Evolutionary conservation across 2,888 invertebrate species (phyloP), one percentile per base, ranked within the genome.

Genomic region (Ecliptopera silaceata): DNA sequence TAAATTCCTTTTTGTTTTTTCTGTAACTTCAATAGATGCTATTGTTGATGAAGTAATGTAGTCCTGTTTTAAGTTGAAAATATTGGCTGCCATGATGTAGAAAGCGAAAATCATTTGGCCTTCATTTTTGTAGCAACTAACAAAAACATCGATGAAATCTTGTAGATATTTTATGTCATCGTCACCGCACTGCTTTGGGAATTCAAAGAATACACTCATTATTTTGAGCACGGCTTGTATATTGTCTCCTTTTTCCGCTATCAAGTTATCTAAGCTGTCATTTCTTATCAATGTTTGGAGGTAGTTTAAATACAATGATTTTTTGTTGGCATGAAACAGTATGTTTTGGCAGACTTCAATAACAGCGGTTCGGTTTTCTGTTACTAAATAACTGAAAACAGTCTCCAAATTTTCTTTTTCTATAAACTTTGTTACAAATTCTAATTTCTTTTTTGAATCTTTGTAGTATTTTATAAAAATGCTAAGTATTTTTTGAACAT

Each of bases 181-280:
- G 1, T 70, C 71, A 0, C 77, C 73, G n/a, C 83, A 68, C 18
- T 78, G 77, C 52, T 79, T 80, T 0, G 86, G 81, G 39, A 83
- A 88, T 36, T 82, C 81, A 44, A 90, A 85, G 53, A 90, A 83
- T 0, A 78, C 61, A 56, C 77, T 80, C 86, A 91, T 86, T 4
- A 90, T 82, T 79, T 87, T 90, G 1, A 91, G 68, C 0, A 91
- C 86, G 0, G 86, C 84, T 64, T 87, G 86, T 48, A 92, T 85
- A 34, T 85, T 88, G 38, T 91, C 91, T 0, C 89, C 88, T 59
- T 86, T 91, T 62, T 91, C 86, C 1, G 81, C 73, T 0, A 88
- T 80, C 5, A 91, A 62, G 4, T 82, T 75, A 60, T 84, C 78
- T 20, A 88, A 75, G 61, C 81, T 88, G 18, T 88, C 85, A 67